Evolutionary conservation across 92 coral and sea anemone genomes (phyloP), one percentile per base, ranked within the genome.

Genomic region (Chrysogorgia sp.): DNA sequence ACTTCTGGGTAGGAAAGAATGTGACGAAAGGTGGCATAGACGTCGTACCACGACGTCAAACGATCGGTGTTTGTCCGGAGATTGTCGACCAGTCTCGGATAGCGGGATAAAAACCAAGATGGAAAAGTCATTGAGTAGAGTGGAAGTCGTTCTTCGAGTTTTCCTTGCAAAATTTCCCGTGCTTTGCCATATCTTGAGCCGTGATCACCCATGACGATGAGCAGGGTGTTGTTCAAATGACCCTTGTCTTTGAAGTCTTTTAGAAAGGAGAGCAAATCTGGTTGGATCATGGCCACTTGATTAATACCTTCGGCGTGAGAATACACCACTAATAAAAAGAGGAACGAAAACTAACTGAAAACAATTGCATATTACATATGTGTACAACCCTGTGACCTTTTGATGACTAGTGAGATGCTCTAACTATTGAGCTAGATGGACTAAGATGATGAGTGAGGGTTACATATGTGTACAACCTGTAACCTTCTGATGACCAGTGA

Each of bases 61-160:
- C 63, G 53, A 22, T 74, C 33, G 80, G 67, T 55, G 67, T 74
- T 74, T 23, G 17, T 57, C 17, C 49, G 63, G 22, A 74, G 67
- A 34, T 74, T 74, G 17, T 59, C 20, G 50, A 58, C 43, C 12
- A 74, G 28, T 7, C 55, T 37, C 34, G 67, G 80, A 29, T 52
- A 53, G 25, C 49, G 43, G 34, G 17, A 26, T 33, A 40, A 34
- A 74, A 74, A 56, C 80, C 68, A 74, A 13, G 64, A 23, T 23
- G 80, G 80, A 50, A 74, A 37, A 0, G 80, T 80, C 47, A 90
- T 63, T 7, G 96, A 88, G 79, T 84, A 70, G 21, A 81, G 86
- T 4, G 96, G 96, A 23, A 90, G 83, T 8, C 96, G 80, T 75
- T 90, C 96, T 60, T 89, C 92, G 0, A 90, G 82, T 59, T 90